These are phyloP conservation scores for Oenanthe oenanthe DNA, from an alignment of 2,113 vertebrate species.

Conservation along the genomic window DNA sequence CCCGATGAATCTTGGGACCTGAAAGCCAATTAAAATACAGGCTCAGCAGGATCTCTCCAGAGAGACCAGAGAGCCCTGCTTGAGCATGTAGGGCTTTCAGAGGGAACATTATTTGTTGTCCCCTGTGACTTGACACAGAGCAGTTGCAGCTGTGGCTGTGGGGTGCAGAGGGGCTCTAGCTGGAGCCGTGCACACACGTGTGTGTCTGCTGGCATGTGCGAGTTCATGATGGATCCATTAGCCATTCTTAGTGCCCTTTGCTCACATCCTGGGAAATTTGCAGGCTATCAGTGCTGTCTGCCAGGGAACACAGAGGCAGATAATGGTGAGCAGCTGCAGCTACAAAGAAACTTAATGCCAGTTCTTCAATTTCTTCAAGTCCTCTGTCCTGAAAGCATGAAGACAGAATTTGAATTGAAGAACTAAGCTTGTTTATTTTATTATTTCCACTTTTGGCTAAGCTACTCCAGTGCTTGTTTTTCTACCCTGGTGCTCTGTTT, in stretches of 20 bases:
- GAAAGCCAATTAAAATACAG: not conserved
- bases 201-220: accelerated
- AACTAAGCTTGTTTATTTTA: not conserved
- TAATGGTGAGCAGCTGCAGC: constrained; percentile 16
- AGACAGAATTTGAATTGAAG: constrained; percentile 2
- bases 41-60: not conserved
- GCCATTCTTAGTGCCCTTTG: not conserved
- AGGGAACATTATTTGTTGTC: not conserved
- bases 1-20: not conserved
- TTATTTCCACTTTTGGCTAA: not conserved
- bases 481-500: not conserved
- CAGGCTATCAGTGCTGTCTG: not conserved
- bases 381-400: not conserved
- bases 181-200: accelerated
- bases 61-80: not conserved
- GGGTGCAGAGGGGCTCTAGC: not conserved
- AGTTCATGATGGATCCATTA: not conserved
- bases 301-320: not conserved
- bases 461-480: not conserved
- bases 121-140: not conserved
- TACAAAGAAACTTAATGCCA: not conserved
- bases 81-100: not conserved
- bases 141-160: not conserved
- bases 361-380: not conserved
- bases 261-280: not conserved